phyloP scores from a whole-genome alignment of 23 tunicate species.

The Phallusia fumigata region DNA sequence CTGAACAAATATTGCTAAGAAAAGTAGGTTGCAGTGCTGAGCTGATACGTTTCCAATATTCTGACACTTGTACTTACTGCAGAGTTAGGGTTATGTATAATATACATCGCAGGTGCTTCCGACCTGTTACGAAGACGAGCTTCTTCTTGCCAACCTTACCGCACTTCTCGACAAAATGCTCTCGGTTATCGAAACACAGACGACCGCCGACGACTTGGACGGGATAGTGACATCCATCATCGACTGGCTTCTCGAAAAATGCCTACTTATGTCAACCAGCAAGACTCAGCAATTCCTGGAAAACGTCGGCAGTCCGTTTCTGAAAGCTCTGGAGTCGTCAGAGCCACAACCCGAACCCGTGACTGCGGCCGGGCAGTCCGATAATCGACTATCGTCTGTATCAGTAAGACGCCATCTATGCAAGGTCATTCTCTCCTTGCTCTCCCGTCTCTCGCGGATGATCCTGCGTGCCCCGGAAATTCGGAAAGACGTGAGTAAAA shows the following conservation, averaged over 20 bases:
- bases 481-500: not conserved
- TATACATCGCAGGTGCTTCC: conserved; percentile 51
- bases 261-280: conserved; percentile 24
- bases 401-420: conserved; percentile 61
- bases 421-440: conserved; percentile 55
- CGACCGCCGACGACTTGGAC: not conserved
- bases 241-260: conserved; percentile 33
- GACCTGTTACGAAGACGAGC: conserved; percentile 73
- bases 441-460: conserved; percentile 48
- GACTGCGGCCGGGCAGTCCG: not conserved
- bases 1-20: too few relatives aligned
- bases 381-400: conserved; percentile 31
- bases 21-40: too few relatives aligned
- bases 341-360: conserved; percentile 57
- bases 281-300: conserved; percentile 28
- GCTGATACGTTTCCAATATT: too few relatives aligned
- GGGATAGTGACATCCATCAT: conserved; percentile 15
- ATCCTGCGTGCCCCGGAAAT: not conserved
- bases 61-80: too few relatives aligned
- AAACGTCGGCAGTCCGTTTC: conserved; percentile 45
- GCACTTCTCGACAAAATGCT: conserved; percentile 54
- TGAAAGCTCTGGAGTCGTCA: conserved; percentile 51
- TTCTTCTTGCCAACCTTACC: conserved; percentile 49
- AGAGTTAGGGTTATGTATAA: too few relatives aligned
- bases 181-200: conserved; percentile 17